Percentiles rank a stretch among this genome's conserved stretches.
Evolutionary conservation across 1,140 invertebrate genomes (phyloP).

Genomic region (Diachasma alloeum): DNA sequence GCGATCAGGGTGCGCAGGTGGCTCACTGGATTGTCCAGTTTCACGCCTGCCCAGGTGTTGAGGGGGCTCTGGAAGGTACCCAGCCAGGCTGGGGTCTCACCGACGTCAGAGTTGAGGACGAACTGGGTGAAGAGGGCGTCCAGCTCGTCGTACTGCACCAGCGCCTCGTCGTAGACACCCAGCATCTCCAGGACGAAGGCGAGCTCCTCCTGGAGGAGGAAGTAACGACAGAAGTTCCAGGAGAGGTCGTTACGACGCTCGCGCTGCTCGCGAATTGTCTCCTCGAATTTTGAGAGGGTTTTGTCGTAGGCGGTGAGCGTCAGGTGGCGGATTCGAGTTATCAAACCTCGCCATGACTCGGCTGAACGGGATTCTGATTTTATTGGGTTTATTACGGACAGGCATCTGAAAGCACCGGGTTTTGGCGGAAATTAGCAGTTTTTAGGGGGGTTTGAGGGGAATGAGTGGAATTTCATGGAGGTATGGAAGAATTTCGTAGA

Average conservation of each 20-base stretch:
- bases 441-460: too few relatives aligned
- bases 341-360: conserved; percentile 88
- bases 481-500: too few relatives aligned
- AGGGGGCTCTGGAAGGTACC: conserved; percentile 78
- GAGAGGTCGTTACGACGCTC: conserved; percentile 88
- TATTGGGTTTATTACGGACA: conserved; percentile 89
- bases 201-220: conserved; percentile 93
- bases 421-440: too few relatives aligned
- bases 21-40: conserved; percentile 74
- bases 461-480: too few relatives aligned
- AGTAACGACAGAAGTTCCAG: conserved; percentile 96
- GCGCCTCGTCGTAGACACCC: conserved; percentile 90
- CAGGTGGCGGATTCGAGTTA: conserved; percentile 83
- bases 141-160: conserved; percentile 86
- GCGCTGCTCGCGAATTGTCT: conserved; percentile 87
- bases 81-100: conserved; percentile 83
- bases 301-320: conserved; percentile 89
- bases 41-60: conserved; percentile 84
- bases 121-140: conserved; percentile 5
- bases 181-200: conserved; percentile 95
- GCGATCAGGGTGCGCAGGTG: conserved; percentile 75
- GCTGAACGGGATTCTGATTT: conserved; percentile 87
- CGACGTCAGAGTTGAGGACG: conserved; percentile 53
- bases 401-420: conserved; percentile 71
- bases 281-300: conserved; percentile 86